These are phyloP conservation scores for Rhingia campestris DNA, from an alignment of 2,888 invertebrate species.

Conservation along the genomic window DNA sequence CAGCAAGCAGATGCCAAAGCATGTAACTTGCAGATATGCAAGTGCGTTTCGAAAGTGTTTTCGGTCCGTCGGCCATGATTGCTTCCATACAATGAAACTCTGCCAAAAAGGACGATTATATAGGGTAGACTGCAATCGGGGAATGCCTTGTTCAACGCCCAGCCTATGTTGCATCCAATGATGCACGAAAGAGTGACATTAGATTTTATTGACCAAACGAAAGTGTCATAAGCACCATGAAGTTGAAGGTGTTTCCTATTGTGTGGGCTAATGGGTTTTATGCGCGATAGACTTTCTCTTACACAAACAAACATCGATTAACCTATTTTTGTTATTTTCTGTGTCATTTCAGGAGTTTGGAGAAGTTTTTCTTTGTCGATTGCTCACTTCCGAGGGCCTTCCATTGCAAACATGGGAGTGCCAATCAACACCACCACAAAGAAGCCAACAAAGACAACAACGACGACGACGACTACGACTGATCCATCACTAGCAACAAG, in stretches of 20 bases:
- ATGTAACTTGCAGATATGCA: slow-evolving; percentile 48
- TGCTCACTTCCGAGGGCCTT: slow-evolving; percentile 60
- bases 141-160: background rate
- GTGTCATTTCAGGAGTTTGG: slow-evolving; percentile 48
- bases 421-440: slow-evolving; percentile 66
- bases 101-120: background rate
- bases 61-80: slow-evolving; percentile 50
- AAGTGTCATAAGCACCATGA: background rate
- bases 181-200: slow-evolving; percentile 23
- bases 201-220: slow-evolving; percentile 4
- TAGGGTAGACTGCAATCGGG: background rate
- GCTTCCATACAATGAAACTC: slow-evolving; percentile 28
- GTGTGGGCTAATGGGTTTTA: background rate
- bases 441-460: slow-evolving; percentile 40
- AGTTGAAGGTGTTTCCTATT: background rate
- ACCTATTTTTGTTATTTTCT: slow-evolving; percentile 3
- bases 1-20: slow-evolving; percentile 5
- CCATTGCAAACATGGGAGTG: slow-evolving; percentile 75
- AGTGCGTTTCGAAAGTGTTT: slow-evolving; percentile 62
- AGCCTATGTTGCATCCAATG: slow-evolving; percentile 11
- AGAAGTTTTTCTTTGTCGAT: slow-evolving; percentile 7
- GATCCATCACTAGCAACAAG: slow-evolving; percentile 47
- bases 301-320: background rate
- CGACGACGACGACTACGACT: slow-evolving; percentile 51
- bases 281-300: too few relatives aligned